A percentile compares a stretch with the other conserved stretches of the same genome.
phyloP scores from a whole-genome alignment of 2,113 vertebrate genomes.

The Gracilinanus agilis region DNA sequence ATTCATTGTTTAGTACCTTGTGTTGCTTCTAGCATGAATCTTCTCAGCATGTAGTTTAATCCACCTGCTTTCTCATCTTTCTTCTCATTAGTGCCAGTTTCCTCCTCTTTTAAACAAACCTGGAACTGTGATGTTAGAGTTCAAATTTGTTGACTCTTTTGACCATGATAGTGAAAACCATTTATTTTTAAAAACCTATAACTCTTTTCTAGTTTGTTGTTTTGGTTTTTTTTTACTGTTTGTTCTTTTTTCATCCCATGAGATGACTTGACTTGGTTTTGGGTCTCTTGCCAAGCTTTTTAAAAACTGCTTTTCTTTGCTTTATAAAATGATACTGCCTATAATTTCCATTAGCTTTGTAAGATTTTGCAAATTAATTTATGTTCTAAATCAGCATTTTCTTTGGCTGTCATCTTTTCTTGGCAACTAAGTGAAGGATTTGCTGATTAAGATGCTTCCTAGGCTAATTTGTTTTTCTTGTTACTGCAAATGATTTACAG shows the following conservation, averaged over 20 bases:
- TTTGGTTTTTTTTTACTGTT: not conserved
- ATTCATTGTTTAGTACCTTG: not conserved
- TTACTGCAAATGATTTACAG: not conserved
- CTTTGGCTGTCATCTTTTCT: not conserved
- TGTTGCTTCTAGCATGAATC: not conserved
- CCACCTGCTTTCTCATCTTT: not conserved
- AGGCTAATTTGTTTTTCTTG: not conserved
- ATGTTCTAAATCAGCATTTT: not conserved
- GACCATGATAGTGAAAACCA: not conserved
- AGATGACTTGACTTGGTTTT: not conserved
- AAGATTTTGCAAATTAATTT: conserved; percentile 7
- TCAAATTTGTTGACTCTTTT: not conserved
- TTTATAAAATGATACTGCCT: not conserved
- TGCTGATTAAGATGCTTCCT: not conserved
- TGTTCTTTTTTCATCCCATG: not conserved
- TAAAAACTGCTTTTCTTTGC: not conserved
- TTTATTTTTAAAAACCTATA: not conserved
- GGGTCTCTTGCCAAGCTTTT: not conserved
- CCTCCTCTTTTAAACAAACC: not conserved
- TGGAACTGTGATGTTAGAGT: not conserved
- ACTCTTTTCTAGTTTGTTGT: not conserved
- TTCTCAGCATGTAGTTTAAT: not conserved
- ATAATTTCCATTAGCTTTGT: not conserved
- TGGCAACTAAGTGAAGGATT: not conserved
- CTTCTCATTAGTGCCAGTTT: not conserved